Base-by-base conservation (phyloP, 2,888 invertebrate genomes). In the Drosophila cracens region DNA sequence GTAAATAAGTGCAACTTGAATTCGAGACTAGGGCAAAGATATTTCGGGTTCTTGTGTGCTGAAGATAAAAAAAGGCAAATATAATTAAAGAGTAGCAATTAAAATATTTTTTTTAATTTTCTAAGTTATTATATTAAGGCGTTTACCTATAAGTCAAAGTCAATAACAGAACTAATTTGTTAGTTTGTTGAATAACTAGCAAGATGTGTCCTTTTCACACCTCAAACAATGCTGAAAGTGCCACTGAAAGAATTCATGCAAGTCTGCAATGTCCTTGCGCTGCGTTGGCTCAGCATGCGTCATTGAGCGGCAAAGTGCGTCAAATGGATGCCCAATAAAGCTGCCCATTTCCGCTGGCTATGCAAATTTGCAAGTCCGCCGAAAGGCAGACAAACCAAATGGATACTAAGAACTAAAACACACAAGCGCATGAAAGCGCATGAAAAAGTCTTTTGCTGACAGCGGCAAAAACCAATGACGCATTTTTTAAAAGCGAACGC, bases 121-220 rank as follows among this genome's bases (percentile, higher is more conserved):
- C 6, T 2, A 43, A 43, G 38, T 40, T 46, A 7, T 25, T 25
- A 7, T 46, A 16, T 25, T 46, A 7, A 25, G 7, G 21, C 16
- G 13, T 25, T 3, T 1, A 46, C 25, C 25, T 46, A 16, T 16
- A 16, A 16, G 6, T 10, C 27, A 58, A 25, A 10, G 40, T n/a
- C 7, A 53, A 70, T 61, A 68, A 63, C 34, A 64, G 34, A 51
- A 60, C 54, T 67, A 67, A 79, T 71, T 79, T 31, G 31, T 31
- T 31, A 31, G 49, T 59, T 66, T 29, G 61, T n/a, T n/a, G 7
- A 18, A 21, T 2, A 25, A 10, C 51, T 36, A 11, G 34, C 31
- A 49, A 57, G 5, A 60, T 63, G 53, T 18, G 6, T 49, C 52
- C 18, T 25, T 27, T 56, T 43, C 49, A 71, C 58, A 59, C 64